Percentiles rank a stretch among this genome's conserved stretches.
Evolutionary conservation across 1,140 invertebrate genomes (phyloP).

Genomic region (Scaptomyza graminum): DNA sequence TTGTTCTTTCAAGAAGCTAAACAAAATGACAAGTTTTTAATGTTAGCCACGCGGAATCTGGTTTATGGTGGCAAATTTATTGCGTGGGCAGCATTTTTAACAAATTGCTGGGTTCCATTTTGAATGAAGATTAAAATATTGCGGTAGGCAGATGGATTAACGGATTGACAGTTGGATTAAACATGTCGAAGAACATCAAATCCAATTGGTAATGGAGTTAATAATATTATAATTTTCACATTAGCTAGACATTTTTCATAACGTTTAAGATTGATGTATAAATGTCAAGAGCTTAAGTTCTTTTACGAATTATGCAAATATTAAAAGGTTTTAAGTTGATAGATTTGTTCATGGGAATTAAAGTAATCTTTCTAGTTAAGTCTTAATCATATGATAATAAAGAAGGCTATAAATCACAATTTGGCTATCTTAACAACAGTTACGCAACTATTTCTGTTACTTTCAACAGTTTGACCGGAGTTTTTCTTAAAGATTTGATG

Average conservation of each 20-base stretch:
- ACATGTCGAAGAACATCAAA: constrained; percentile 10
- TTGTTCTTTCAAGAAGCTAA: constrained; percentile 52
- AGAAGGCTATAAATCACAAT: background rate
- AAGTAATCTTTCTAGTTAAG: too few relatives aligned
- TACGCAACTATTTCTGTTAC: constrained; percentile 13
- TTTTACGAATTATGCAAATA: background rate
- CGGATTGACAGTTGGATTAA: constrained; percentile 14
- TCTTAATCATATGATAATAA: too few relatives aligned
- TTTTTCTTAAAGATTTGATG: constrained; percentile 24
- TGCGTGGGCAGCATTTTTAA: constrained; percentile 41
- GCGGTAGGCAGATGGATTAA: background rate
- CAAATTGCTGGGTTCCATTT: constrained; percentile 46
- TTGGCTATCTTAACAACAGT: constrained; percentile 26
- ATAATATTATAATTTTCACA: constrained; percentile 8
- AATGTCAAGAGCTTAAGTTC: constrained; percentile 28
- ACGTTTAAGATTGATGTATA: constrained; percentile 23
- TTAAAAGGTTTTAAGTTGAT: background rate
- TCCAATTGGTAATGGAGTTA: constrained; percentile 1
- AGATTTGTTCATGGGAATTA: background rate
- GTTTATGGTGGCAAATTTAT: constrained; percentile 41
- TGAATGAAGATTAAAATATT: constrained; percentile 18
- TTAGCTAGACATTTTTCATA: constrained; percentile 5
- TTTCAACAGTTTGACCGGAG: constrained; percentile 4
- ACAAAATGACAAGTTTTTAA: constrained; percentile 74
- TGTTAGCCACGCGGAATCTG: constrained; percentile 48